Evolutionary conservation across 2,888 invertebrate species (phyloP), one percentile per base, ranked within the genome.

Genomic region (Bugula neritina): DNA sequence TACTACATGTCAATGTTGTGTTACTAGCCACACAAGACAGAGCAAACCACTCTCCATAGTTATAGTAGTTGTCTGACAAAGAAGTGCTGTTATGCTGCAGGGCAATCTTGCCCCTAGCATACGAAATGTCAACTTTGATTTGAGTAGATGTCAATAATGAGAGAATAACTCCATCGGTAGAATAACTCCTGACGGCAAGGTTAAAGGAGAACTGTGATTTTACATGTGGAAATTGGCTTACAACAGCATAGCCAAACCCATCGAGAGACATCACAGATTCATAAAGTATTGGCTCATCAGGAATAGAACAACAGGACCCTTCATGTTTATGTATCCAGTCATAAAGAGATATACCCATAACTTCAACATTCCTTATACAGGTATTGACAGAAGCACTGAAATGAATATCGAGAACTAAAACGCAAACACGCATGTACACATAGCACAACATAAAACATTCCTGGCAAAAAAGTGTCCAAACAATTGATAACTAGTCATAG

Each of bases 221-320:
- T 13, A 25, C 2, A 1, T 31, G 31, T 13, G 2, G 31, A 5
- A 34, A 21, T 25, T 1, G 3, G 1, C 31, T 34, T 29, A 63
- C 2, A 31, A 10, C 10, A 5, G 63, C 63, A 31, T 29, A 63
- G 31, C 63, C 63, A 63, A 63, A 63, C 27, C 63, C 63, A 31
- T 63, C 34, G 13, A 63, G 2, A 5, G 63, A 63, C 21, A 63
- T 43, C 43, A 43, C 17, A 63, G 63, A 21, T 31, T 2, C 10
- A n/a, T 25, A 3, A 29, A 31, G 27, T 2, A 13, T 25, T 10
- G 27, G 10, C 27, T 63, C 29, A 29, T 21, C 63, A 29, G 34
- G 2, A 63, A 27, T 3, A 3, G 2, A 10, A 63, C 63, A 63
- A 31, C 63, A 63, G 43, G 43, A 43, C 17, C 43, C 43, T 10